Evolutionary conservation across 1,140 invertebrate species (phyloP), one percentile per base, ranked within the genome.

Genomic region (Nylanderia fulva): DNA sequence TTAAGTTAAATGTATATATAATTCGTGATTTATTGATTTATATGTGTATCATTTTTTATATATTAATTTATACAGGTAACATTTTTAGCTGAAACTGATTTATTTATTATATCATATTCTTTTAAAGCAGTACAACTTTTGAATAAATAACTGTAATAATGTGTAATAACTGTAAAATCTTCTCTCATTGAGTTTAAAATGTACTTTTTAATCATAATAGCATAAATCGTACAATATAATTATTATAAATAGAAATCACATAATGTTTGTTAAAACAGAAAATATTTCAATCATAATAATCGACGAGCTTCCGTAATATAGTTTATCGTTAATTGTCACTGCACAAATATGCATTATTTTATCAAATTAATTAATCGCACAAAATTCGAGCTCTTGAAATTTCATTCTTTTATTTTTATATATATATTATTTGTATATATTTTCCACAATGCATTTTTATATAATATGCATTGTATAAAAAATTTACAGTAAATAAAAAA

Each of bases 341-440:
- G 18, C n/a, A 15, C 69, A 72, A 39, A 29, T 36, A 72, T 36
- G 48, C 29, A 13, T 15, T 21, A 56, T 21, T 72, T 72, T 15
- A 58, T 58, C 29, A 3, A 36, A 72, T 56, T 72, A 56, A 72
- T 72, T 56, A 69, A 72, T 24, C n/a, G 21, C n/a, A 7, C 52
- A n/a, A 11, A 72, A 72, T 72, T 72, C n/a, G 52, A 8, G n/a
- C 52, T 72, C n/a, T 72, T 56, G 56, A 72, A 72, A 56, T 24
- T 11, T 2, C 36, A 15, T 56, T 3, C 15, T 6, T 15, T n/a
- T 33, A 36, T 72, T 54, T 56, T 56, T 54, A 11, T 13, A 72
- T 71, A 21, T 33, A 1, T 54, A 33, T 72, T 33, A 56, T 33
- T 27, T 15, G 15, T 56, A 72, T 56, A 56, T 11, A 15, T 21